Base-by-base conservation (phyloP, 37 sponge, comb jelly and placozoan genomes). In the Crambe crambe region DNA sequence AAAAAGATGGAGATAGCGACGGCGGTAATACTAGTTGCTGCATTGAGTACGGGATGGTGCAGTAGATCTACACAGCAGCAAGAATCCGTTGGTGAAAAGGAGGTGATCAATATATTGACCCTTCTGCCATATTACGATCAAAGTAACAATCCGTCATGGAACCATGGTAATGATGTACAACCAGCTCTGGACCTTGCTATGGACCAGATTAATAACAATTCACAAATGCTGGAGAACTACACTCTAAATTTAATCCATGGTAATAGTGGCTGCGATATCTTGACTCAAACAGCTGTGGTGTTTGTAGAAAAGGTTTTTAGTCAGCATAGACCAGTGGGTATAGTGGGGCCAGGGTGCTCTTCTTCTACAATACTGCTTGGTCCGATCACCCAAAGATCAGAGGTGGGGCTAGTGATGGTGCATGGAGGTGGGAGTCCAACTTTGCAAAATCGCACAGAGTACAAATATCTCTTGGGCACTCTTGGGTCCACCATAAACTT, bases 291-390 rank as follows among this genome's bases (percentile, higher is more conserved):
- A 8, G 2, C 30, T 3, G 35, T 17, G 10, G 30, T 12, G 9
- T 42, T 22, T 15, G 71, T 70, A 18, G 15, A 29, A 2, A 22
- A 42, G 37, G 12, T 29, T 5, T 23, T 47, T 67, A 22, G 8
- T 1, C 21, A 4, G 3, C 37, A 42, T 32, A 54, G 27, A 31
- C 20, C 70, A 2, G 41, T 32, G 25, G 84, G 84, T 20, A 76
- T 76, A 22, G 42, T 84, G 18, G 84, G 84, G 6, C 84, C 84
- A 5, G 68, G 68, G 9, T 84, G 84, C 34, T 84, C 84, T 0
- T 22, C 40, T 12, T 75, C 84, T 4, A 34, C 70, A 23, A 12
- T 27, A 47, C 12, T 42, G 27, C 29, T 84, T 1, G 31, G 69
- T 29, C 23, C 68, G 1, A 32, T 76, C 3, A 32, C 36, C 37